Percentiles rank a stretch among this genome's conserved stretches.
These are phyloP conservation scores for Eupristina koningsbergeri DNA, from an alignment of 1,140 invertebrate species.

Conservation along the genomic window DNA sequence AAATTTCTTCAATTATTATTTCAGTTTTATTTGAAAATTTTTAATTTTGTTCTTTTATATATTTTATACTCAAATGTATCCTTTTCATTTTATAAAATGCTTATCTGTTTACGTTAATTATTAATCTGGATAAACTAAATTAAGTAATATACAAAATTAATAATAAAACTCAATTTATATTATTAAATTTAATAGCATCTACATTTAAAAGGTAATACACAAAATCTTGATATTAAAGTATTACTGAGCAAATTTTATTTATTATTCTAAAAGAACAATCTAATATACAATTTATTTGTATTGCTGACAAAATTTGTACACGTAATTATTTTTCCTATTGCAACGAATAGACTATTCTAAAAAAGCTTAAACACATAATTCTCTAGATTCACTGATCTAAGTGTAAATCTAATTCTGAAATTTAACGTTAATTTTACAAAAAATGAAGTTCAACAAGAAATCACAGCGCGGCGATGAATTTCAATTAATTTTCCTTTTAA, in stretches of 20 bases:
- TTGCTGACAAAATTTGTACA: conserved; percentile 1
- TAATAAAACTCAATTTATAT: neutral
- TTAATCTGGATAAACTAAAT: neutral
- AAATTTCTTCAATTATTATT: conserved; percentile 50
- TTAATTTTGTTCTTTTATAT: conserved; percentile 30
- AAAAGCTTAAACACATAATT: neutral
- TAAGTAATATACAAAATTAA: neutral
- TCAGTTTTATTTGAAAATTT: conserved; percentile 57
- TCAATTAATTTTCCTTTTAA: conserved; percentile 45
- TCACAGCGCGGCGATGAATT: conserved; percentile 51
- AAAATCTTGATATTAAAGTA: conserved; percentile 32
- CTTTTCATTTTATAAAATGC: conserved; percentile 10
- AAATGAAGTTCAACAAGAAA: conserved; percentile 37
- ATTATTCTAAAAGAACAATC: conserved; percentile 26
- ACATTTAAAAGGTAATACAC: conserved; percentile 36
- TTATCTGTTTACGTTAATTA: neutral
- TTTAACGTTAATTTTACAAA: conserved; percentile 40
- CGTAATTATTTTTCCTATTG: neutral
- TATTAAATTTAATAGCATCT: conserved; percentile 20
- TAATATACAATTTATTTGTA: conserved; percentile 28
- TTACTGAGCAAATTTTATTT: conserved; percentile 17
- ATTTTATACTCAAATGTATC: conserved; percentile 41
- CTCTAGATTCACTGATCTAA: conserved; percentile 28
- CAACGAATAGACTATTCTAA: conserved; percentile 30
- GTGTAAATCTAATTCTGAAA: conserved; percentile 10